Conservation (phyloP, 1,140 invertebrate species). For the Brachionus rubens region DNA sequence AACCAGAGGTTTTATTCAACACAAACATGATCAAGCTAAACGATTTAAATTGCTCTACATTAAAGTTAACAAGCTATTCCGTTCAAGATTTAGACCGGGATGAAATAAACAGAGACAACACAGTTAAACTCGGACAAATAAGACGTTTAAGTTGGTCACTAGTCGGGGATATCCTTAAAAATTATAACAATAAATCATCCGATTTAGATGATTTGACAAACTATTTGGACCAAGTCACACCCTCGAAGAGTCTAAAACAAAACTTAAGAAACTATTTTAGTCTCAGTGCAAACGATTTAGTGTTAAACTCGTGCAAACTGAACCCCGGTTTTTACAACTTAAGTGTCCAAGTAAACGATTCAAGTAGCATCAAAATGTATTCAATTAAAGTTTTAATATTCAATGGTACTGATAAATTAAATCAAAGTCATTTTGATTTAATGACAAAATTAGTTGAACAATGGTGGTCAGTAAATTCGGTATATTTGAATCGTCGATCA, state of each 20-base stretch:
- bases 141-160: slow-evolving; percentile 36
- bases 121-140: neutral
- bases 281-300: neutral
- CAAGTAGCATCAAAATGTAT: neutral
- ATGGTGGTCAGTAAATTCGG: neutral
- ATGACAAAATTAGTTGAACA: neutral
- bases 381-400: neutral
- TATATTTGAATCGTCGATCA: neutral
- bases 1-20: neutral
- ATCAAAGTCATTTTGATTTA: neutral
- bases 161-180: slow-evolving; percentile 28
- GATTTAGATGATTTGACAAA: neutral
- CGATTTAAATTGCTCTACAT: neutral
- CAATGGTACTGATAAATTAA: neutral
- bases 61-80: neutral
- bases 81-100: neutral
- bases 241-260: neutral
- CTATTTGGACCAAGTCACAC: neutral
- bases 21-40: neutral
- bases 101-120: neutral
- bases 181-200: slow-evolving; percentile 11
- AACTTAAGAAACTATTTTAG: neutral
- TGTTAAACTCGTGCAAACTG: neutral
- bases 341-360: slow-evolving; percentile 17
- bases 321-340: slow-evolving; percentile 17